Evolutionary conservation across 2,113 vertebrate species (phyloP).

Genomic region (Hirundichthys speculiger): DNA sequence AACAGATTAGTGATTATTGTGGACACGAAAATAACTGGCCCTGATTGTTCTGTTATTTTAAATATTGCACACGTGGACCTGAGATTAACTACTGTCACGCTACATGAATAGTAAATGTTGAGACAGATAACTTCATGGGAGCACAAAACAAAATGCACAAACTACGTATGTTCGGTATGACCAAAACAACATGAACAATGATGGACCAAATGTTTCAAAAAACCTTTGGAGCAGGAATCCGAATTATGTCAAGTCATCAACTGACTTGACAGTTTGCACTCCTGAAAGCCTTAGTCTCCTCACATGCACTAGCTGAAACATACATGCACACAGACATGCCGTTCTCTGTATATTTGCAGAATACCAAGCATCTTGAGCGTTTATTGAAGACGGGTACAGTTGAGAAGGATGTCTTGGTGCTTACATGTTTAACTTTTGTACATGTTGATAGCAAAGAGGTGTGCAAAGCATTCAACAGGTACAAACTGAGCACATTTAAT

Average conservation of each 20-base stretch:
- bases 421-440: conserved; percentile 15
- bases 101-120: background rate
- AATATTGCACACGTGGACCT: conserved; percentile 1
- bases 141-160: conserved; percentile 49
- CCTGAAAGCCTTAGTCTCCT: conserved; percentile 16
- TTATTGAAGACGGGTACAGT: background rate
- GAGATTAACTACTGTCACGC: background rate
- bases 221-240: background rate
- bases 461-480: no score
- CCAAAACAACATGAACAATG: conserved; percentile 8
- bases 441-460: conserved; percentile 11
- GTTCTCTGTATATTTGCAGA: conserved; percentile 10
- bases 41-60: background rate
- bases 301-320: conserved; percentile 15
- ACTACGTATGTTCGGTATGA: conserved; percentile 3
- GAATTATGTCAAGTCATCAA: background rate
- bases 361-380: conserved; percentile 2
- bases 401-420: background rate
- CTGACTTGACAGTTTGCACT: conserved; percentile 2
- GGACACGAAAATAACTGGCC: conserved; percentile 14
- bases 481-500: conserved; percentile 41
- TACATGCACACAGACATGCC: conserved; percentile 9
- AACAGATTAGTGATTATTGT: conserved; percentile 41
- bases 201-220: conserved; percentile 12
- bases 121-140: background rate